Base-by-base conservation (phyloP, 1,140 invertebrate genomes). In the Dolichoris vasculosae region DNA sequence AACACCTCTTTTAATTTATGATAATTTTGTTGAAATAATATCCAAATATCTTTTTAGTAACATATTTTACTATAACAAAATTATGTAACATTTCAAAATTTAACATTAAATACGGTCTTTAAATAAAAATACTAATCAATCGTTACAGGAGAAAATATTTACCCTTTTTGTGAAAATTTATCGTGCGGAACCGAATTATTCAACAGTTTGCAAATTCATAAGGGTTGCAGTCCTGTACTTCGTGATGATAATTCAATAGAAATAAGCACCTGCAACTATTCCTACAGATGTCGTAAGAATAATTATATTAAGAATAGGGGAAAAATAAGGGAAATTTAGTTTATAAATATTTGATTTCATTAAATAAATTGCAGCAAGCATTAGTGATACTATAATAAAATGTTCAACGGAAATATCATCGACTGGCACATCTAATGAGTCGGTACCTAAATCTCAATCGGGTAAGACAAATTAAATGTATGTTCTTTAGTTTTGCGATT, bases 251-350 rank as follows among this genome's bases (percentile, higher is more conserved):
- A 91, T 73, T n/a, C 83, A 1, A 89, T 88, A 2, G 78, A 77
- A 26, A 88, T 73, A n/a, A n/a, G n/a, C 0, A 55, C 40, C 40
- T 92, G 91, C 67, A 88, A 11, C 38, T 17, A 86, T 1, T 17
- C 9, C 9, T 83, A 35, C 15, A 88, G 89, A 91, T 92, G 91
- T 46, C 89, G 91, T 92, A 79, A 91, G 91, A 90, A 86, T 63
- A 43, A 2, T 4, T 8, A n/a, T n/a, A n/a, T n/a, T n/a, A n/a
- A n/a, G n/a, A n/a, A n/a, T n/a, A n/a, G n/a, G n/a, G n/a, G n/a
- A n/a, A n/a, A n/a, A n/a, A n/a, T n/a, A n/a, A n/a, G n/a, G n/a
- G n/a, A 77, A 30, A 40, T 40, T 51, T 43, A 32, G 30, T 30
- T 48, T 26, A 7, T 1, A 81, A 75, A 35, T 17, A 26, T 35